Evolutionary conservation across 2,888 invertebrate genomes (phyloP).

Genomic region (Oscheius sp.): DNA sequence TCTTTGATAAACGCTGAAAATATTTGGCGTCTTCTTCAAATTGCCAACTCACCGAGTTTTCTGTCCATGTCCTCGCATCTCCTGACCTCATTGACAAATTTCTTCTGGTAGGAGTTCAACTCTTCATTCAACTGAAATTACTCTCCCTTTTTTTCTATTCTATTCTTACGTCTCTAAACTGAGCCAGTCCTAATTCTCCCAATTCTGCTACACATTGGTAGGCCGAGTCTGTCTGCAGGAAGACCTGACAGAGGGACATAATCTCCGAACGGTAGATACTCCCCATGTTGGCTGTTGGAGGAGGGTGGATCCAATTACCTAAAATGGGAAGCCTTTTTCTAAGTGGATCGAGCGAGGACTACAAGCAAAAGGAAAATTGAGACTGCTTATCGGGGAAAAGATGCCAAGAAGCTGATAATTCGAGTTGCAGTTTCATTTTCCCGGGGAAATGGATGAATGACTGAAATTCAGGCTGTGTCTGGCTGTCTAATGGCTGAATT

Average conservation of each 20-base stretch:
- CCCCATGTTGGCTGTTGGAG: conserved; percentile 51
- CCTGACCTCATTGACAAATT: conserved; percentile 66
- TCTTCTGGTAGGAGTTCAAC: conserved; percentile 64
- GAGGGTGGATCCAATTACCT: conserved; percentile 24
- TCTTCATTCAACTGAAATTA: conserved; percentile 64
- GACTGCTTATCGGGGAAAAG: background rate
- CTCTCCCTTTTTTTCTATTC: background rate
- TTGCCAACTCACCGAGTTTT: conserved; percentile 58
- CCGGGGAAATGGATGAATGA: too few species aligned
- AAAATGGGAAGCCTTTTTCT: background rate
- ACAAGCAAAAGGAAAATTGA: conserved; percentile 6
- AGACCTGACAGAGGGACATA: conserved; percentile 70
- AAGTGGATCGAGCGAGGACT: background rate
- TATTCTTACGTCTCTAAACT: conserved; percentile 66
- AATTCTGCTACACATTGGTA: conserved; percentile 69
- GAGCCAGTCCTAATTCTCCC: conserved; percentile 67
- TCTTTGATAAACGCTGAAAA: conserved; percentile 60
- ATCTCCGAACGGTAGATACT: conserved; percentile 68
- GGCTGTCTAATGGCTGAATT: too few species aligned
- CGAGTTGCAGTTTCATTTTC: background rate
- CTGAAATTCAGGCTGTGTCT: too few species aligned
- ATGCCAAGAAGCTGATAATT: conserved; percentile 21
- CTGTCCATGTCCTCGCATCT: conserved; percentile 71
- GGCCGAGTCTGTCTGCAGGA: conserved; percentile 71
- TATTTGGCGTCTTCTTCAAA: too few species aligned